Base-by-base conservation (phyloP, 2,113 vertebrate genomes). In the Anguilla rostrata region DNA sequence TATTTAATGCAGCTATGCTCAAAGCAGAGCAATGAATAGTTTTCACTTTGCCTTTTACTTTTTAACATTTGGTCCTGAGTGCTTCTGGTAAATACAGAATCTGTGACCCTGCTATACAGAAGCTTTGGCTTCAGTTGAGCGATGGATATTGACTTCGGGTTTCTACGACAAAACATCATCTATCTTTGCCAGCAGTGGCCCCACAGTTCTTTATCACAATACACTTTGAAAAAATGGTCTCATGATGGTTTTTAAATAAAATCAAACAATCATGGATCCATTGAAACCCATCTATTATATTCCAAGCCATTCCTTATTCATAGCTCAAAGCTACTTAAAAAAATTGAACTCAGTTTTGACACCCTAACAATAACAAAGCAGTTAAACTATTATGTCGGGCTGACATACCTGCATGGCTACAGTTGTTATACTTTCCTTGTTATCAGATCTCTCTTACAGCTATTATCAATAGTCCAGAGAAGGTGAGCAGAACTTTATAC, bases 1-100 rank as follows among this genome's bases (percentile, higher is more conserved):
- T 87, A 87, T 84, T 4, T 75, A 49, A 26, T 83, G 7, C 86
- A 79, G 43, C 90, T 88, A 22, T 84, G 91, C 91, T 91, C 87
- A 93, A 82, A 91, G 87, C 40, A 90, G 57, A 90, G 88, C 75
- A 81, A 83, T 75, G 87, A 66, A 89, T 41, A 81, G 71, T 8
- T 9, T 85, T 90, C 90, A 43, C 49, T 90, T 90, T 89, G 40
- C 11, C 40, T 83, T 89, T 90, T 91, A 92, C 85, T 88, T 91
- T 81, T 90, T 53, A 12, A 53, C 9, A 2, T 66, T 26, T 26
- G 34, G 56, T 91, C 86, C 26, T 16, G 83, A 75, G 16, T 81
- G 85, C 53, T 85, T 34, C 34, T 89, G 90, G 57, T 43, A 93
- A 93, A 93, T 75, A 90, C 82, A 0, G 9, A 90, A 86, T 86